These are phyloP conservation scores for Heteromormyrus szaboi DNA, from an alignment of 2,797 vertebrate species.

Conservation along the genomic window DNA sequence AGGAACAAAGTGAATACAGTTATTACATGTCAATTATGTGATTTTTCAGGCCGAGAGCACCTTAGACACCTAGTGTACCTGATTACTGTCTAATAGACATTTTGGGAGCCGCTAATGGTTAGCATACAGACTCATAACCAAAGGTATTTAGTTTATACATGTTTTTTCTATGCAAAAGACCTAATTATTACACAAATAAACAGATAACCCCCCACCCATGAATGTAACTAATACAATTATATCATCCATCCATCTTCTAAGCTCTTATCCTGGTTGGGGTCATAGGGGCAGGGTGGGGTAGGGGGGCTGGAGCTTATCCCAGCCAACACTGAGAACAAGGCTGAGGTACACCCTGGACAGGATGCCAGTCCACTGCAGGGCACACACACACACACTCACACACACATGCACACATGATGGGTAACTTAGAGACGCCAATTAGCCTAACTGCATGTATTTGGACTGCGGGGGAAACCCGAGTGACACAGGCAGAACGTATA, in stretches of 20 bases:
- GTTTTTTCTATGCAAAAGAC: background rate
- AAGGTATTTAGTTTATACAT: background rate
- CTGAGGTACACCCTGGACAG: background rate
- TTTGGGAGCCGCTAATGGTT: background rate
- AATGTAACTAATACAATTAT: background rate
- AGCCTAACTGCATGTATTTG: background rate
- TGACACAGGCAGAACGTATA: background rate
- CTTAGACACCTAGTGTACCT: background rate
- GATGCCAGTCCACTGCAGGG: background rate
- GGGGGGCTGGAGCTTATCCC: background rate
- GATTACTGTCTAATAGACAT: background rate
- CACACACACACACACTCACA: background rate
- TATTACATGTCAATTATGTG: conserved; percentile 3
- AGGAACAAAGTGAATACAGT: background rate
- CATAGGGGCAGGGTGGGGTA: background rate
- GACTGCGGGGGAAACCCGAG: background rate
- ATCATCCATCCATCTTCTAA: background rate
- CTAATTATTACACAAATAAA: background rate
- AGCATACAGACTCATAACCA: background rate
- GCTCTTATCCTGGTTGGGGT: background rate
- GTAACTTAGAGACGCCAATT: background rate
- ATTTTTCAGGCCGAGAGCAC: background rate
- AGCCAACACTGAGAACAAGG: background rate
- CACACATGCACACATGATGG: background rate
- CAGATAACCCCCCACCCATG: background rate